Evolutionary conservation across 2,113 vertebrate species (phyloP), one percentile per base, ranked within the genome.

Genomic region (Pangasianodon gigas): DNA sequence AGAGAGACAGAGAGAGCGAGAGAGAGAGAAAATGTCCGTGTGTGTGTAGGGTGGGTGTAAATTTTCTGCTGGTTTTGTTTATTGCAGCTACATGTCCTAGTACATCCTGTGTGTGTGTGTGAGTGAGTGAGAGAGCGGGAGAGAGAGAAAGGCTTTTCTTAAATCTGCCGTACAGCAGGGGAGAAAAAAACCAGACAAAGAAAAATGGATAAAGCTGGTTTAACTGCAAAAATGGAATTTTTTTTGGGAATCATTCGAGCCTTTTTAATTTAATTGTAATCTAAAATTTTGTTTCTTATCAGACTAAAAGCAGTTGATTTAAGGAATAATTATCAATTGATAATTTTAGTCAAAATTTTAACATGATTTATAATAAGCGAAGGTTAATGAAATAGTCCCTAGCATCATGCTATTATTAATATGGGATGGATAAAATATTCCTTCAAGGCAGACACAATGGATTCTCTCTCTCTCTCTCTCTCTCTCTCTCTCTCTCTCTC

Each of bases 21-120:
- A 52, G 46, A 9, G 8, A 21, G 62, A 9, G 62, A 21, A 26
- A 6, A 2, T 74, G 41, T 65, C 16, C 54, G 85, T 11, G 46
- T 21, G 16, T 37, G n/a, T 16, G 80, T 56, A 5, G 46, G n/a
- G 32, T 46, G 52, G 16, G 82, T 37, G 54, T 85, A 74, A 58
- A 84, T 84, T 51, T 84, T 44, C 9, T 84, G n/a, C 62, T 75
- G 44, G 21, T 13, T 81, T 26, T 89, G 65, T 77, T 85, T 85
- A 85, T 89, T 85, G 84, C 83, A 85, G 69, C 83, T 85, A 60
- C 29, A 85, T 52, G 44, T 79, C 83, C 37, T 7, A 44, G 51
- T 29, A 32, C 69, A 24, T 60, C 41, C 29, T 24, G 32, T 7
- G 8, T 13, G 26, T 29, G 44, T 7, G 41, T 71, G 60, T 10